Evolutionary conservation across 1,140 invertebrate species (phyloP), one percentile per base, ranked within the genome.

Genomic region (Cyclina sinensis): DNA sequence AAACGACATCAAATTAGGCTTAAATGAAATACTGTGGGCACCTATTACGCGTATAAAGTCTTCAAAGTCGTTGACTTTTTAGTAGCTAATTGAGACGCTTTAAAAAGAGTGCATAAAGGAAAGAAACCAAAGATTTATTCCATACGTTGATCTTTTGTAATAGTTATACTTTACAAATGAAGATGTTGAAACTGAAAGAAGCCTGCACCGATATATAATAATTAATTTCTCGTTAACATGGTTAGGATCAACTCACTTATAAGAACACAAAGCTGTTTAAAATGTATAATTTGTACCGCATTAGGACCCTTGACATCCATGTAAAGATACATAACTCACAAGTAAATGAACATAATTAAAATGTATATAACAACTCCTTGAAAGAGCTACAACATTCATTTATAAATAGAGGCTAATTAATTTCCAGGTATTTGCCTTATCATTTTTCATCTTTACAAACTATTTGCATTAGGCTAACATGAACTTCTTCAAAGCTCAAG

Each of bases 401-500:
- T 27, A 76, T 76, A 48, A 27, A 76, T 48, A 12, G n/a, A 18
- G 39, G 24, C 24, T 76, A 76, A 76, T 76, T 76, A 76, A 51
- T 76, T n/a, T 46, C 39, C 37, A 76, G 48, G 21, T 76, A 46
- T 16, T 43, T 30, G 7, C 3, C 5, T 48, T 4, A 3, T 46
- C 43, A 27, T 51, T 76, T 46, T 76, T 76, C 27, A 21, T 16
- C 21, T 18, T 18, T 16, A 16, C 43, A 5, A 30, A 51, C 3
- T 48, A 46, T 51, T 76, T 76, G n/a, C 73, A 51, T 51, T 3
- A 43, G 32, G 37, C n/a, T 30, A 51, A 46, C 73, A 48, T 27
- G 43, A 76, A 24, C 3, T 51, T 76, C 73, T 48, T 48, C 43
- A 76, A 76, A 76, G 73, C n/a, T 48, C 48, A 51, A 76, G 73